Base-by-base conservation (phyloP, 2,888 invertebrate genomes). In the Diploptera punctata region DNA sequence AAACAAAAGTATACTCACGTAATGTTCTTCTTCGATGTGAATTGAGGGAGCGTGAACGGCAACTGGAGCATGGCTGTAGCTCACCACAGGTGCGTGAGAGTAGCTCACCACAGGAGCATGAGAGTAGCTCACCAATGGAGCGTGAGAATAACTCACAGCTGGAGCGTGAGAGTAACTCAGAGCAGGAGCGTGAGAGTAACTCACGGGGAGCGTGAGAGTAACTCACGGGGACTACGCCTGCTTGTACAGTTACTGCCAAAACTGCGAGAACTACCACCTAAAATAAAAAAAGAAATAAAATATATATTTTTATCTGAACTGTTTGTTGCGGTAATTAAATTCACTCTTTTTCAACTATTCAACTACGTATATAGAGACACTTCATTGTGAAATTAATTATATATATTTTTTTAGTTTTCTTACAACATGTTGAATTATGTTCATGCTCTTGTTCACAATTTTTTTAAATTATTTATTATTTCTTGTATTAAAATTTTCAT, bases 1-100 rank as follows among this genome's bases (percentile, higher is more conserved):
- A n/a, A n/a, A n/a, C n/a, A n/a, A n/a, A n/a, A n/a, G 5, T 33
- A 47, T 57, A 57, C 57, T 13, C n/a, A 57, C 57, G 18, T 57
- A 29, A 29, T 57, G 57, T 5, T 57, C 57, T 13, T 13, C 47
- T n/a, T n/a, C 47, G n/a, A 29, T 29, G 3, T 57, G 24, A 1
- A 57, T n/a, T 2, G 57, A 29, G 29, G 29, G 26, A n/a, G 57
- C 57, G n/a, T 57, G 26, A 3, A 16, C n/a, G n/a, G 29, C 31
- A 16, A 57, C 31, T n/a, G 57, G 57, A 16, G 13, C 57, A 1
- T 57, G 57, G 16, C 24, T 5, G 31, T 57, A 57, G 29, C 24
- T 57, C 29, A 57, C 24, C n/a, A 31, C 5, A 3, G 57, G 57
- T 3, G 57, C 57, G 24, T 24, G 52, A 16, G 52, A 52, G 52